Percentiles rank a stretch among this genome's conserved stretches.
phyloP scores from a whole-genome alignment of 1,140 invertebrate species.

The Seison nebaliae region DNA sequence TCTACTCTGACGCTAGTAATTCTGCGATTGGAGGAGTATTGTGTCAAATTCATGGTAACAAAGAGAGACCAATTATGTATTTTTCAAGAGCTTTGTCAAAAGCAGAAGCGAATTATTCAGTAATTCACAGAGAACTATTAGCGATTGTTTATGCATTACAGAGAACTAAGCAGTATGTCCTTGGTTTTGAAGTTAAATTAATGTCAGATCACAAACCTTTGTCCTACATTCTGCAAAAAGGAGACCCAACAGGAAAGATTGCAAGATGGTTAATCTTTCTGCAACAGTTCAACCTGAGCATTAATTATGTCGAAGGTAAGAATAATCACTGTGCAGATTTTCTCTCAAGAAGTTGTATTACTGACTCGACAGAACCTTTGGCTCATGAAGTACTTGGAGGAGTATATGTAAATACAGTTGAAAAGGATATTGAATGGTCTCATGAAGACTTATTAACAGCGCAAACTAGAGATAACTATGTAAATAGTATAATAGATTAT shows the following conservation, averaged over 20 bases:
- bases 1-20: not conserved
- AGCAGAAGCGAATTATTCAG: conserved; percentile 1
- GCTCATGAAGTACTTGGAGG: too few species aligned
- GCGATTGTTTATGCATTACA: not conserved
- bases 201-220: conserved; percentile 1
- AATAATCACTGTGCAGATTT: too few species aligned
- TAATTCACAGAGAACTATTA: conserved; percentile 1
- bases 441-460: too few species aligned
- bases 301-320: too few species aligned
- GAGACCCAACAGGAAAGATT: not conserved
- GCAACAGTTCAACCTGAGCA: not conserved
- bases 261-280: not conserved
- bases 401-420: too few species aligned
- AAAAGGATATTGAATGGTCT: too few species aligned
- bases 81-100: conserved; percentile 2
- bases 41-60: not conserved
- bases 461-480: too few species aligned
- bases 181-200: conserved; percentile 1
- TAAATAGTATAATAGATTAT: too few species aligned
- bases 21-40: not conserved
- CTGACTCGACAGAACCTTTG: too few species aligned
- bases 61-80: conserved; percentile 1
- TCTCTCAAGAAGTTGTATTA: too few species aligned
- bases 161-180: not conserved
- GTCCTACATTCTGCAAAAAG: not conserved